A percentile compares a stretch with the other conserved stretches of the same genome.
Evolutionary conservation across 1,140 invertebrate species (phyloP).

Genomic region (Scaptomyza montana): DNA sequence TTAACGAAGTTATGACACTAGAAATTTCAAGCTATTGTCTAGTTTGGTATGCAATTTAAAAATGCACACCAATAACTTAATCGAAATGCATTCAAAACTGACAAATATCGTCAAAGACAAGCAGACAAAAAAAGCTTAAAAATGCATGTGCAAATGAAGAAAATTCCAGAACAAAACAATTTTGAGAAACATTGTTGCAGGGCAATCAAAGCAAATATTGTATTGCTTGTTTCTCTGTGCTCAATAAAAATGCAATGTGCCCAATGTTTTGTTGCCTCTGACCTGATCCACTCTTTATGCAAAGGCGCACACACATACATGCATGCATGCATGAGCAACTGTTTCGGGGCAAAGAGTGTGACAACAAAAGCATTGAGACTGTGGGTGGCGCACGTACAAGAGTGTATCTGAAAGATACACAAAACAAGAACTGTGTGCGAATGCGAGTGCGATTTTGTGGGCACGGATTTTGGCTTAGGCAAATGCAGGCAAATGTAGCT

Average conservation of each 20-base stretch:
- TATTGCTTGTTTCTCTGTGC: conserved; percentile 14
- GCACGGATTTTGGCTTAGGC: conserved; percentile 70
- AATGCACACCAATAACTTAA: conserved; percentile 1
- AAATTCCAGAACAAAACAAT: conserved; percentile 17
- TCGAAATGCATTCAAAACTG: conserved; percentile 1
- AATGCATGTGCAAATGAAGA: conserved; percentile 1
- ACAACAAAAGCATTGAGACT: conserved; percentile 63
- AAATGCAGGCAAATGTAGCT: conserved; percentile 75
- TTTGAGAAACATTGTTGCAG: conserved; percentile 26
- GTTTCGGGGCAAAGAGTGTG: conserved; percentile 5
- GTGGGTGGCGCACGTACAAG: conserved; percentile 50
- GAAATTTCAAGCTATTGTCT: not conserved
- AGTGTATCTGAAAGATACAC: conserved; percentile 74
- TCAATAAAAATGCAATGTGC: conserved; percentile 19
- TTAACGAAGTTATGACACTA: no score
- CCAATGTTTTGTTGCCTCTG: conserved; percentile 34
- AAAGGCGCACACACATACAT: conserved; percentile 5
- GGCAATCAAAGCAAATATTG: conserved; percentile 33
- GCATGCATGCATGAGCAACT: conserved; percentile 2
- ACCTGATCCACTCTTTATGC: conserved; percentile 41
- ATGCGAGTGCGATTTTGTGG: conserved; percentile 35
- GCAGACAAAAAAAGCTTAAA: not conserved
- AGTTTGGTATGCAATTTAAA: not conserved
- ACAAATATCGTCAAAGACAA: not conserved
- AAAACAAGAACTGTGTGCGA: conserved; percentile 13